Evolutionary conservation across 2,888 invertebrate species (phyloP).

Genomic region (Sesia bembeciformis): DNA sequence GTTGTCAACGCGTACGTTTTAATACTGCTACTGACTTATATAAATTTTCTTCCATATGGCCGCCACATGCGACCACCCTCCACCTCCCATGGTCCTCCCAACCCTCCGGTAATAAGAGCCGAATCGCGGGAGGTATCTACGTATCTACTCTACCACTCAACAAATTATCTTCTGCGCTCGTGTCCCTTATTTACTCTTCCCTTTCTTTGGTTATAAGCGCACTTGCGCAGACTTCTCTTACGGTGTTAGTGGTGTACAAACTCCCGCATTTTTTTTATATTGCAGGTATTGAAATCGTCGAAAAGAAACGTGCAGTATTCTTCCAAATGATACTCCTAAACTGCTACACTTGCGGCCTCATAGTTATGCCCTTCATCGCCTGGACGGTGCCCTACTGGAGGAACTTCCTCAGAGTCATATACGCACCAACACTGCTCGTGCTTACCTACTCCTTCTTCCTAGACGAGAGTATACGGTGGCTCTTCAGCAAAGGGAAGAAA

Average conservation of each 20-base stretch:
- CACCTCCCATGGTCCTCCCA: too few species aligned
- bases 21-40: too few species aligned
- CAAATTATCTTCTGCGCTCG: too few species aligned
- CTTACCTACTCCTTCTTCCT: conserved; percentile 51
- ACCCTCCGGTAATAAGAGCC: too few species aligned
- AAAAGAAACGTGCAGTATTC: conserved; percentile 50
- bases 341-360: conserved; percentile 54
- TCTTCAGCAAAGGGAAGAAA: conserved; percentile 56
- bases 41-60: too few species aligned
- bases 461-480: conserved; percentile 63
- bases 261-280: neutral
- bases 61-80: too few species aligned
- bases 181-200: too few species aligned
- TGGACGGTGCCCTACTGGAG: conserved; percentile 64
- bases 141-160: too few species aligned
- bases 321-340: conserved; percentile 62
- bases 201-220: too few species aligned
- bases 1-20: too few species aligned
- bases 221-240: neutral
- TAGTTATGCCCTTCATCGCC: conserved; percentile 56
- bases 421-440: conserved; percentile 54
- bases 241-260: neutral
- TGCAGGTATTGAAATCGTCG: conserved; percentile 60
- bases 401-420: conserved; percentile 52
- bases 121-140: too few species aligned